These are phyloP conservation scores for Lasioglossum oenotherae DNA, from an alignment of 2,888 invertebrate species.

Conservation along the genomic window DNA sequence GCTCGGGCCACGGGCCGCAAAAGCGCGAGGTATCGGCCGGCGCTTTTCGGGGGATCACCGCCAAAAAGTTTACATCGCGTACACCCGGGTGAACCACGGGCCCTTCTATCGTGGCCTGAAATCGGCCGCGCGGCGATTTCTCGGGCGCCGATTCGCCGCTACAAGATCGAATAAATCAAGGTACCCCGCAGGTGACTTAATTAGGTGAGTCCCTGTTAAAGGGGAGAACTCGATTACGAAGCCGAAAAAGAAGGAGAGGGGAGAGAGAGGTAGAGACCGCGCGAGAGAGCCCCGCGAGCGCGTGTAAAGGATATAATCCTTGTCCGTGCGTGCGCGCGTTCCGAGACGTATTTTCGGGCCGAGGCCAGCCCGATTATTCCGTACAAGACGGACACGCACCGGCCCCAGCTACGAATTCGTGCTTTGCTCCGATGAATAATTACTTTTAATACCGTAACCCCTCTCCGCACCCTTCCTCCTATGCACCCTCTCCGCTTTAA, in stretches of 20 bases:
- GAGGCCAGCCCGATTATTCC: constrained; percentile 54
- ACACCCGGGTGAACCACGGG: constrained; percentile 21
- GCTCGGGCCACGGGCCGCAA: background rate
- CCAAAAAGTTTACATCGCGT: constrained; percentile 58
- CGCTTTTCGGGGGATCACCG: constrained; percentile 41
- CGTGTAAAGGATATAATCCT: constrained; percentile 56
- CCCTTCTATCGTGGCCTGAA: constrained; percentile 41
- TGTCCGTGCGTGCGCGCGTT: constrained; percentile 58
- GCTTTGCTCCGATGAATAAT: constrained; percentile 63
- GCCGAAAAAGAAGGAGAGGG: constrained; percentile 33
- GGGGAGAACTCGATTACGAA: constrained; percentile 63
- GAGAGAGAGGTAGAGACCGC: constrained; percentile 13
- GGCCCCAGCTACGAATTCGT: constrained; percentile 45
- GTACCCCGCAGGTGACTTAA: constrained; percentile 70
- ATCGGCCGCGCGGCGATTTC: constrained; percentile 38
- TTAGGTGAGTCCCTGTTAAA: constrained; percentile 65
- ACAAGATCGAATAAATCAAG: constrained; percentile 67
- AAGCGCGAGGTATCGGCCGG: constrained; percentile 27
- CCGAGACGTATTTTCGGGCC: constrained; percentile 51
- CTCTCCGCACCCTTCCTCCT: background rate
- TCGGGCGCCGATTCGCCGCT: constrained; percentile 55
- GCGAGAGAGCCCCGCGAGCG: constrained; percentile 28
- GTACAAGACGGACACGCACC: constrained; percentile 62
- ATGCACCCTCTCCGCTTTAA: background rate
- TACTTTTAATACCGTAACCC: constrained; percentile 49